Evolutionary conservation across 2,888 invertebrate genomes (phyloP).

Genomic region (Zygogramma bicolorata): DNA sequence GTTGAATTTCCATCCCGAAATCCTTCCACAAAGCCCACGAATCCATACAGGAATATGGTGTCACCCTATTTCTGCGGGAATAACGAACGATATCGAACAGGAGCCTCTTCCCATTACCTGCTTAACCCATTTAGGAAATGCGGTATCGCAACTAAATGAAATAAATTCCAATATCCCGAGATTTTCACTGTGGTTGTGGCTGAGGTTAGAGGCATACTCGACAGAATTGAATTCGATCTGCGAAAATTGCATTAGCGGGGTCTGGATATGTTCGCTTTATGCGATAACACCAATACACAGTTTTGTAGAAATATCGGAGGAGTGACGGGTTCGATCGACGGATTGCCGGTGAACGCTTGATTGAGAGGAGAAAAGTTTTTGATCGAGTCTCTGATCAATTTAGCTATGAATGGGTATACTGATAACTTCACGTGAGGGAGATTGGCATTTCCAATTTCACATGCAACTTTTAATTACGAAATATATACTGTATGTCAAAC

Average conservation of each 20-base stretch:
- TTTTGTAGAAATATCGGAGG: neutral
- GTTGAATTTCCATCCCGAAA: neutral
- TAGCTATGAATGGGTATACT: too few relatives aligned
- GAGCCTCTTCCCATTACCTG: neutral
- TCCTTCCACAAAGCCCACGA: neutral
- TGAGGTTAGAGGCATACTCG: neutral
- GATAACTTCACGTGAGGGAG: too few relatives aligned
- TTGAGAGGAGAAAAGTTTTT: neutral
- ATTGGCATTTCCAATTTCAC: too few relatives aligned
- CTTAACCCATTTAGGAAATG: slow-evolving; percentile 9
- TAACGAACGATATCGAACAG: neutral
- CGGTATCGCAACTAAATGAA: slow-evolving; percentile 9
- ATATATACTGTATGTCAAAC: too few relatives aligned
- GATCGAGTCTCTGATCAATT: neutral
- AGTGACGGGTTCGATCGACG: neutral
- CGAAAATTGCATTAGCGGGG: slow-evolving; percentile 15
- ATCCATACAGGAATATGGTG: neutral
- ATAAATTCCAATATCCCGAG: slow-evolving; percentile 16
- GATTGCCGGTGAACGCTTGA: neutral
- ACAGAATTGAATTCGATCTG: slow-evolving; percentile 16
- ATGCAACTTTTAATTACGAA: too few relatives aligned
- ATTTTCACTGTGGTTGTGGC: slow-evolving; percentile 11
- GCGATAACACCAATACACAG: slow-evolving; percentile 13
- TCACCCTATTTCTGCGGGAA: neutral
- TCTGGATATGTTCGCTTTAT: slow-evolving; percentile 9